Evolutionary conservation across 2,888 invertebrate species (phyloP).

Genomic region (Tenodera sinensis): DNA sequence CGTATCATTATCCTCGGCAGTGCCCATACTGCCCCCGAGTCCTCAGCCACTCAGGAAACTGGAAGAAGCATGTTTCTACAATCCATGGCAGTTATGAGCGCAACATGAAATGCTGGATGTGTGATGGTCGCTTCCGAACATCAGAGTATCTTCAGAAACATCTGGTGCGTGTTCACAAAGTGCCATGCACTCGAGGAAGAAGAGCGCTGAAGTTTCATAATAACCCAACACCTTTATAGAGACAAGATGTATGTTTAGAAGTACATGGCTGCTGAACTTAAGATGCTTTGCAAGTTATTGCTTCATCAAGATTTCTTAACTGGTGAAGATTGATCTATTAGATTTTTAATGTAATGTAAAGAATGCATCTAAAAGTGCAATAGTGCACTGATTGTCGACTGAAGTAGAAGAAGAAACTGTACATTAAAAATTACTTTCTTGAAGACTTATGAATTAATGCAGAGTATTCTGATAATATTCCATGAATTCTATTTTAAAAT

Average conservation of each 20-base stretch:
- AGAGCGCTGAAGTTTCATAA: neutral
- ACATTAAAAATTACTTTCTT: neutral
- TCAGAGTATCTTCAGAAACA: constrained; percentile 41
- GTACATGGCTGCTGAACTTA: neutral
- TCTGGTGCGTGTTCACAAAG: constrained; percentile 40
- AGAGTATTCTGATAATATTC: neutral
- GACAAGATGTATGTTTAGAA: neutral
- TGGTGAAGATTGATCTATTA: neutral
- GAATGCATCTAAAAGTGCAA: neutral
- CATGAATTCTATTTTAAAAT: neutral
- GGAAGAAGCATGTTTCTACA: constrained; percentile 41
- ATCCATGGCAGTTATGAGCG: constrained; percentile 40
- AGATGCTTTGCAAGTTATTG: neutral
- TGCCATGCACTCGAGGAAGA: constrained; percentile 36
- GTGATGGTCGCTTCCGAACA: constrained; percentile 39
- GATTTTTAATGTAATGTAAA: neutral
- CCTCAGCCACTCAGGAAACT: constrained; percentile 40
- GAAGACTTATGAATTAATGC: neutral
- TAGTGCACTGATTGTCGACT: neutral
- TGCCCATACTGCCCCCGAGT: constrained; percentile 40
- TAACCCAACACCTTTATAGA: neutral
- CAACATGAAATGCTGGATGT: constrained; percentile 39
- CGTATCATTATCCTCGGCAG: constrained; percentile 36
- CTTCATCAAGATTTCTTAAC: neutral
- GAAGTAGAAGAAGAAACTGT: neutral